Evolutionary conservation across 1,140 invertebrate genomes (phyloP).

Genomic region (Himalopsyche phryganea): DNA sequence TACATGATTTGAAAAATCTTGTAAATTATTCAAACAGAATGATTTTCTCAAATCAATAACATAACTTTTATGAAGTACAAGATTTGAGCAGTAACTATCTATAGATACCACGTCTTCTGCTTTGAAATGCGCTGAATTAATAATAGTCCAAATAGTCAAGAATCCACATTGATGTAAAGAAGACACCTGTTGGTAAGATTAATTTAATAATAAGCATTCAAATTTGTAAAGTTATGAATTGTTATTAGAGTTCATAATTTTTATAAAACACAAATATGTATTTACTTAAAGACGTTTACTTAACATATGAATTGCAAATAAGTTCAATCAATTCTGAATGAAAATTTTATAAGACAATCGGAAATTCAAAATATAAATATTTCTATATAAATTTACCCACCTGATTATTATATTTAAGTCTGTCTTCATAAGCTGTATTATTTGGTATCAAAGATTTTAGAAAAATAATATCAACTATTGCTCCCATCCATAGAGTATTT

Average conservation of each 20-base stretch:
- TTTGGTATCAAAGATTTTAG: too few relatives aligned
- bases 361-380: too few relatives aligned
- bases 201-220: not conserved
- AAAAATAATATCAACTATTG: too few relatives aligned
- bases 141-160: slow-evolving; percentile 43
- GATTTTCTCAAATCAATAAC: slow-evolving; percentile 36
- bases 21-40: not conserved
- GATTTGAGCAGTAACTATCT: slow-evolving; percentile 41
- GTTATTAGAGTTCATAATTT: not conserved
- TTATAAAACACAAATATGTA: not conserved
- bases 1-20: too few relatives aligned
- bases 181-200: slow-evolving; percentile 36
- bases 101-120: slow-evolving; percentile 25
- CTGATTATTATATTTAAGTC: too few relatives aligned
- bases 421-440: too few relatives aligned
- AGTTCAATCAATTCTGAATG: too few relatives aligned
- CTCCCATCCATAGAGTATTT: too few relatives aligned
- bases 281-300: too few relatives aligned
- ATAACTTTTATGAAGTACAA: slow-evolving; percentile 42
- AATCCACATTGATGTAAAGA: slow-evolving; percentile 42
- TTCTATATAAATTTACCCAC: too few relatives aligned
- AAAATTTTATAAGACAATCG: too few relatives aligned
- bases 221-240: not conserved
- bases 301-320: too few relatives aligned
- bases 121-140: slow-evolving; percentile 37